A percentile compares a stretch with the other conserved stretches of the same genome.
phyloP scores from a whole-genome alignment of 2,888 invertebrate genomes.

The Aromia moschata region DNA sequence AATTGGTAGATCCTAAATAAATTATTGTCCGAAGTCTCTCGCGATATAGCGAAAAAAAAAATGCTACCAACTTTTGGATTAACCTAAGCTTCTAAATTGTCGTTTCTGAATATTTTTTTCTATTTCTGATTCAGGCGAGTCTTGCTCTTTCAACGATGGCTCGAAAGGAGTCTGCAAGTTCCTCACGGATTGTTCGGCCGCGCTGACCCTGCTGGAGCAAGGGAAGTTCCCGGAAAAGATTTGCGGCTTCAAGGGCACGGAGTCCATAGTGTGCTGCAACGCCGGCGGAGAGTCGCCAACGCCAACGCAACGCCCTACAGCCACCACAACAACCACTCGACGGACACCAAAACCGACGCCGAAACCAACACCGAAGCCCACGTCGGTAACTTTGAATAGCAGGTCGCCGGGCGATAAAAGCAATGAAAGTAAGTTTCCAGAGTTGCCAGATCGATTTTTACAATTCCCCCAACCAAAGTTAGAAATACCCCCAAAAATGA shows the following conservation, averaged over 20 bases:
- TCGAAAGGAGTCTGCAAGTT: conserved; percentile 44
- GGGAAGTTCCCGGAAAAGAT: conserved; percentile 43
- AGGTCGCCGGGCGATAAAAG: conserved; percentile 38
- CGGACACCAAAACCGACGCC: conserved; percentile 17
- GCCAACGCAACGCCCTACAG: conserved; percentile 6
- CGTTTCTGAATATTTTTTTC: too few species aligned
- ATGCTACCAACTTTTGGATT: too few species aligned
- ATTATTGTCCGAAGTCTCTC: too few species aligned
- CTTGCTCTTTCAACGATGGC: conserved; percentile 22
- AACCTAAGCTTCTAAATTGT: too few species aligned
- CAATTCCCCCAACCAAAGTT: too few species aligned
- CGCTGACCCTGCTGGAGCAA: conserved; percentile 39
- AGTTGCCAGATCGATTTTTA: too few species aligned
- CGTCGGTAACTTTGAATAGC: conserved; percentile 1
- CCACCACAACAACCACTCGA: conserved; percentile 10
- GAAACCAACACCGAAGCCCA: background rate
- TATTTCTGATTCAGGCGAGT: conserved; percentile 37
- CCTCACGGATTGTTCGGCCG: conserved; percentile 45
- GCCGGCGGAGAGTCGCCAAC: background rate
- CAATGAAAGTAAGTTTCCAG: conserved; percentile 43
- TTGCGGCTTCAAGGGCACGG: conserved; percentile 50
- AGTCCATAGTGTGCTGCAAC: conserved; percentile 52
- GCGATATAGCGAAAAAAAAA: too few species aligned
- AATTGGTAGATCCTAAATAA: too few species aligned
- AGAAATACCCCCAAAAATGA: too few species aligned